Evolutionary conservation across 2,797 vertebrate genomes (phyloP).

Genomic region (Remorina albescens): DNA sequence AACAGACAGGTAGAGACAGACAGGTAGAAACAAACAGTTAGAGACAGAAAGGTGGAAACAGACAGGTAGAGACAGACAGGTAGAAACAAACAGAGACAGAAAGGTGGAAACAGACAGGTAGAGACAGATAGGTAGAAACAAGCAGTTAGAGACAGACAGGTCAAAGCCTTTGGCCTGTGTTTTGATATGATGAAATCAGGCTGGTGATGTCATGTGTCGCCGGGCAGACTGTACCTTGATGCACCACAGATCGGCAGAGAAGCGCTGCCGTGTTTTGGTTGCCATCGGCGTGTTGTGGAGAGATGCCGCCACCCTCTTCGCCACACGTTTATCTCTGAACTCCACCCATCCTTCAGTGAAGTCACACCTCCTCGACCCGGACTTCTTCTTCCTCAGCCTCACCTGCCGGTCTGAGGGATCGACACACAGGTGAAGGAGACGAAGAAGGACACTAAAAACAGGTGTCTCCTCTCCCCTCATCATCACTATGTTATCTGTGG

Average conservation of each 20-base stretch:
- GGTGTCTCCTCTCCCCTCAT: too few relatives aligned
- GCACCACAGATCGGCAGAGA: constrained; percentile 89
- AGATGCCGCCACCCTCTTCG: constrained; percentile 87
- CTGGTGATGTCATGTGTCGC: constrained; percentile 3
- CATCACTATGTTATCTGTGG: too few relatives aligned
- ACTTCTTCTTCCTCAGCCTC: constrained; percentile 83
- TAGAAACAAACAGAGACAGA: too few relatives aligned
- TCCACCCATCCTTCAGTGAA: constrained; percentile 94
- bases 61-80: constrained; percentile 10
- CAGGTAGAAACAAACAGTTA: not conserved
- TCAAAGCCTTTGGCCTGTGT: too few relatives aligned
- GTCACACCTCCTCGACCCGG: constrained; percentile 74
- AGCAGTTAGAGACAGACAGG: too few relatives aligned
- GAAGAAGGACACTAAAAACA: not conserved
- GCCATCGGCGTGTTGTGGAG: constrained; percentile 91
- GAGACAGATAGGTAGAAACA: too few relatives aligned
- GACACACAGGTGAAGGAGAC: too few relatives aligned
- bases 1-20: constrained; percentile 18
- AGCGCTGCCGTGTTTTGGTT: constrained; percentile 83
- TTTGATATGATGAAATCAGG: not conserved
- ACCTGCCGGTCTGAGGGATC: constrained; percentile 78
- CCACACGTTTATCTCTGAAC: constrained; percentile 90
- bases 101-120: constrained; percentile 22
- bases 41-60: too few relatives aligned
- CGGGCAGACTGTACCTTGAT: constrained; percentile 85